Base-by-base conservation (phyloP, 2,113 vertebrate genomes). In the Colinus virginianus region DNA sequence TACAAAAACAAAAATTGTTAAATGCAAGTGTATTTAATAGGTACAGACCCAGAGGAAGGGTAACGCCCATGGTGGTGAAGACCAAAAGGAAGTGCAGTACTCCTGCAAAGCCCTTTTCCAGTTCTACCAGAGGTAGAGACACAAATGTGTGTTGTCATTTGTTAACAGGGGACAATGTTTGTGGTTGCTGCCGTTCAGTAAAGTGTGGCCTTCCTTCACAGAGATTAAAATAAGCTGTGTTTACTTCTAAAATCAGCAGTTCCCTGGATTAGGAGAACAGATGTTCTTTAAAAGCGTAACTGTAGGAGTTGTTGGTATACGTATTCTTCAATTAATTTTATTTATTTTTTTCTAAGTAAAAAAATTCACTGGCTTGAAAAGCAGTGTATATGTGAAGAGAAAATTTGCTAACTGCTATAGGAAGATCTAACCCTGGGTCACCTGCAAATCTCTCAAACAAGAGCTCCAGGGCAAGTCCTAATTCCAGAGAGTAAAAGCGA, bases 331-430 rank as follows among this genome's bases (percentile, higher is more conserved):
- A 86, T 98, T 53, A 53, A 26, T 30, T 53, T 53, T 16, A 64
- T 40, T 40, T 40, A 51, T 53, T 53, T 17, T 53, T 28, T 17
- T 40, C 40, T 28, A 30, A 53, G 51, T 30, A 34, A 53, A 97
- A 36, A 30, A 11, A 98, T 93, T 76, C 71, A 62, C 76, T 79
- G 67, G 92, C 97, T 97, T 93, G 94, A 82, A 98, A 98, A 98
- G 97, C 98, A 98, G 98, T 96, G 97, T 98, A 98, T 98, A 98
- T 98, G 98, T 98, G 96, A 97, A 97, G 97, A 97, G 98, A 98
- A 98, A 98, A 98, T 98, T 97, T 98, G 97, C 98, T 98, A 98
- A 97, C 97, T 97, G 97, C 94, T 98, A 75, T 79, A 97, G 97
- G 98, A 98, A 98, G 97, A 97, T 96, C 87, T 97, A 98, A 98